These are phyloP conservation scores for Piaya cayana DNA, from an alignment of 2,113 vertebrate species.

Conservation along the genomic window DNA sequence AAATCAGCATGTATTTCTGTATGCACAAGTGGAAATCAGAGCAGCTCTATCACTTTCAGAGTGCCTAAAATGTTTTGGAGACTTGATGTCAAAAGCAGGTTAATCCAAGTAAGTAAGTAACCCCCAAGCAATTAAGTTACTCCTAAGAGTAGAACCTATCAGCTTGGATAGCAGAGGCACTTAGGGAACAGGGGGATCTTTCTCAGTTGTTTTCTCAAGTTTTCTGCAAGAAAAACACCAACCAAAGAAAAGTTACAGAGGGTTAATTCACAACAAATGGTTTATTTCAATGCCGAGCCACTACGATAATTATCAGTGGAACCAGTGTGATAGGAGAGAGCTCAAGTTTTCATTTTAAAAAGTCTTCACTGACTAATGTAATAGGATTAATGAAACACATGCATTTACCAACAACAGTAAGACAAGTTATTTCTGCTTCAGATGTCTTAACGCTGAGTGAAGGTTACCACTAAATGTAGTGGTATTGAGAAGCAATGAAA, in stretches of 20 bases:
- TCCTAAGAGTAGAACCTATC: rapidly evolving
- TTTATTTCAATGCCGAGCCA: neutral
- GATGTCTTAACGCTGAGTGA: neutral
- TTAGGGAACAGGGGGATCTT: neutral
- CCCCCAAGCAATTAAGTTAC: neutral
- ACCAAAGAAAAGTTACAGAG: neutral
- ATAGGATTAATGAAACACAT: neutral
- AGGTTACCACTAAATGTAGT: neutral
- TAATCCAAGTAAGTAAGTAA: neutral
- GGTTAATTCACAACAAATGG: neutral
- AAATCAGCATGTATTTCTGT: neutral
- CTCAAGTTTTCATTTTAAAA: neutral
- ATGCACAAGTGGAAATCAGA: neutral
- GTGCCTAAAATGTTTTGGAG: neutral
- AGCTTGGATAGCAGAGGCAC: neutral
- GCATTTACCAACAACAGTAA: neutral
- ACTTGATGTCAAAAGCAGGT: neutral
- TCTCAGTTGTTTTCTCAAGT: neutral
- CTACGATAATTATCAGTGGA: neutral
- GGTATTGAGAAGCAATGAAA: neutral
- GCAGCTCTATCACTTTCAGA: neutral
- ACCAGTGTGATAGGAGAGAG: neutral
- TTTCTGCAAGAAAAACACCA: neutral
- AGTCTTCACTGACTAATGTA: neutral
- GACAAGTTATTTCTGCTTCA: neutral